Percentiles rank a stretch among this genome's conserved stretches.
Evolutionary conservation across 2,888 invertebrate genomes (phyloP).

Genomic region (Drosophila paranaensis): DNA sequence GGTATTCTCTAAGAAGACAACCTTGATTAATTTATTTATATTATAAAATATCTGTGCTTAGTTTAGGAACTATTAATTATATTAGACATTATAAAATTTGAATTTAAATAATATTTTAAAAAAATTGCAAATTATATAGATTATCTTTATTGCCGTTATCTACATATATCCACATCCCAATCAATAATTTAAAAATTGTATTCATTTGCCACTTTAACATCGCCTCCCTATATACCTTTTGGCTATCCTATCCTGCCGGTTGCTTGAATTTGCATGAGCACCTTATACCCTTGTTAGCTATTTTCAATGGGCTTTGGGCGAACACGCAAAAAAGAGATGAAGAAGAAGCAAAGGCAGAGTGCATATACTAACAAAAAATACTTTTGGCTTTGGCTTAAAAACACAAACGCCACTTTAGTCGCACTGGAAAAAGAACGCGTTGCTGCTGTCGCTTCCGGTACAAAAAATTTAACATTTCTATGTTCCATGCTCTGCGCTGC

Average conservation of each 20-base stretch:
- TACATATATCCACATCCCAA: too few relatives aligned
- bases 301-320: not conserved
- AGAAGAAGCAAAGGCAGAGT: constrained; percentile 1
- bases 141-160: too few relatives aligned
- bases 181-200: too few relatives aligned
- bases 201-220: not conserved
- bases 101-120: too few relatives aligned
- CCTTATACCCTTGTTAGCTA: constrained; percentile 2
- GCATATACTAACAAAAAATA: constrained; percentile 15
- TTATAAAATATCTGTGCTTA: too few relatives aligned
- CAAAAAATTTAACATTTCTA: constrained; percentile 58
- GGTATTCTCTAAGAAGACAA: too few relatives aligned
- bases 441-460: constrained; percentile 31
- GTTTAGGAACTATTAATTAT: too few relatives aligned
- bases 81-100: too few relatives aligned
- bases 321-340: not conserved
- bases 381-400: constrained; percentile 31
- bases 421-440: constrained; percentile 13
- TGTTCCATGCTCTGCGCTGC: constrained; percentile 11
- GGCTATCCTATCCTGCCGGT: not conserved
- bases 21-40: too few relatives aligned
- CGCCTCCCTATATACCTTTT: not conserved
- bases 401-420: constrained; percentile 35
- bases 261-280: constrained; percentile 5
- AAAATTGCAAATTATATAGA: too few relatives aligned